Percentiles rank a stretch among this genome's conserved stretches.
phyloP scores from a whole-genome alignment of 2,888 invertebrate species.

The Catocala nupta region DNA sequence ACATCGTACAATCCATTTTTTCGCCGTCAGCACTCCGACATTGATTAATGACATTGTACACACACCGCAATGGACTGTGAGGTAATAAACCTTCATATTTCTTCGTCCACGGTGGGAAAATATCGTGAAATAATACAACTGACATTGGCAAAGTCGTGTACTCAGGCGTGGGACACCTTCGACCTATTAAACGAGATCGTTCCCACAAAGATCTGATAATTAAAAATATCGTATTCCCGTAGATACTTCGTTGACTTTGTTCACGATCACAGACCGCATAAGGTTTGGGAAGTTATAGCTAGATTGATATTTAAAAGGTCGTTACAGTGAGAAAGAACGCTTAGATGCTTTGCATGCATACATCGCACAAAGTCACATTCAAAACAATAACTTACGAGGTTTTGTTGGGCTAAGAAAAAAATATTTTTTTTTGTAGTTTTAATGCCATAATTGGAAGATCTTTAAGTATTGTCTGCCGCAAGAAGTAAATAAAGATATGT shows the following conservation, averaged over 20 bases:
- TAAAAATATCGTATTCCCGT: slow-evolving; percentile 35
- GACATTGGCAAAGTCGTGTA: slow-evolving; percentile 47
- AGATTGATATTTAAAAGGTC: slow-evolving; percentile 5
- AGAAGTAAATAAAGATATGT: too few species aligned
- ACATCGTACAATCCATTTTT: slow-evolving; percentile 12
- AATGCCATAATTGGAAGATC: too few species aligned
- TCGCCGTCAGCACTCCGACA: slow-evolving; percentile 13
- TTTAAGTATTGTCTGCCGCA: too few species aligned
- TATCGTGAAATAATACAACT: slow-evolving; percentile 32
- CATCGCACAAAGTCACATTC: too few species aligned
- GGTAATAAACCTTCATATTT: slow-evolving; percentile 30
- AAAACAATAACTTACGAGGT: too few species aligned
- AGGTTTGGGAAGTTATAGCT: slow-evolving; percentile 10
- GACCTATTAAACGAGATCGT: slow-evolving; percentile 39
- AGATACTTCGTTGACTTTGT: slow-evolving; percentile 17
- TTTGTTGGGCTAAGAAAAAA: too few species aligned
- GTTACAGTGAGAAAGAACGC: neutral
- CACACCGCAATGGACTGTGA: slow-evolving; percentile 10
- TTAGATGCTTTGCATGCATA: neutral
- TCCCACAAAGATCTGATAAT: slow-evolving; percentile 44
- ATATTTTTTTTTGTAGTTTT: too few species aligned
- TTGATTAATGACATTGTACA: slow-evolving; percentile 37
- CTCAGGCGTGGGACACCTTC: slow-evolving; percentile 42
- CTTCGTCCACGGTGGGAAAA: slow-evolving; percentile 32
- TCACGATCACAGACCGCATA: slow-evolving; percentile 30